These are phyloP conservation scores for Ochropacha duplaris DNA, from an alignment of 2,888 invertebrate genomes.

Conservation along the genomic window DNA sequence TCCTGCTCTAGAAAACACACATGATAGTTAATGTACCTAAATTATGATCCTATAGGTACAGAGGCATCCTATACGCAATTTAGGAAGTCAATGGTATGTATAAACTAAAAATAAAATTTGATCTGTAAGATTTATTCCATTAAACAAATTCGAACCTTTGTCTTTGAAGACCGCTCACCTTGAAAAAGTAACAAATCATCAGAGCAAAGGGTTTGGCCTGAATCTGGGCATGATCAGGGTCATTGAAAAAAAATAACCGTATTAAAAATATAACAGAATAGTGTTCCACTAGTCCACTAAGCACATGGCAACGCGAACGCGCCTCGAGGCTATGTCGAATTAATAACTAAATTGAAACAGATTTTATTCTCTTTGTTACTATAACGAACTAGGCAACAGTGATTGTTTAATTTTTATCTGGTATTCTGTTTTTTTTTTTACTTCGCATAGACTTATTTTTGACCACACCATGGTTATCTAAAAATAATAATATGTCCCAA, in stretches of 20 bases:
- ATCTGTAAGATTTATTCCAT: no score
- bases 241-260: slow-evolving; percentile 74
- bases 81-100: background rate
- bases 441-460: no score
- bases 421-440: no score
- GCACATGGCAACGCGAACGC: slow-evolving; percentile 55
- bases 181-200: slow-evolving; percentile 23
- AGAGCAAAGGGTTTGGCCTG: slow-evolving; percentile 60
- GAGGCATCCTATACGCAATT: no score
- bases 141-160: background rate
- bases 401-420: background rate
- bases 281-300: slow-evolving; percentile 74
- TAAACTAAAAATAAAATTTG: no score
- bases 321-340: slow-evolving; percentile 57
- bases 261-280: slow-evolving; percentile 77
- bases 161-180: slow-evolving; percentile 2
- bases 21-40: background rate
- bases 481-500: no score
- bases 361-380: slow-evolving; percentile 41
- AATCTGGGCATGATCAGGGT: slow-evolving; percentile 56
- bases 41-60: background rate
- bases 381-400: slow-evolving; percentile 19
- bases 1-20: no score
- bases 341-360: slow-evolving; percentile 48
- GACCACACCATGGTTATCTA: no score